Conservation (phyloP, 2,888 invertebrate species). For the Drosophila meridionalis region DNA sequence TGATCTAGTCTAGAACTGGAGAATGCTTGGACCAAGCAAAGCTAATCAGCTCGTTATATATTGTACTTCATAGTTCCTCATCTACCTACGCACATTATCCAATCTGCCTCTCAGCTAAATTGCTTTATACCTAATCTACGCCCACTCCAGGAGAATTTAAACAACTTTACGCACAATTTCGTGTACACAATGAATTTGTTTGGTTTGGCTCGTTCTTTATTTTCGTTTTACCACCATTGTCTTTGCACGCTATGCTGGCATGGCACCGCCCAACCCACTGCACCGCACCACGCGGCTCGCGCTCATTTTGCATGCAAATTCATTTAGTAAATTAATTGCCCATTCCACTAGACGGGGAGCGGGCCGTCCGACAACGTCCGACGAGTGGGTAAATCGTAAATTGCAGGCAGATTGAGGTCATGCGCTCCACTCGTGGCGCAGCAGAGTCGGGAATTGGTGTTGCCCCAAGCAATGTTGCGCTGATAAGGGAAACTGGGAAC, state of each 20-base stretch:
- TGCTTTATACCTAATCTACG: constrained; percentile 14
- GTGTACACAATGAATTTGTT: constrained; percentile 55
- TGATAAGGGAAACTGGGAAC: constrained; percentile 11
- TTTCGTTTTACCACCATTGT: constrained; percentile 21
- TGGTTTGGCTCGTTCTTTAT: constrained; percentile 20
- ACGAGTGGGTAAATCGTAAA: constrained; percentile 42
- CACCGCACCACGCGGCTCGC: not conserved
- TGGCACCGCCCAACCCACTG: not conserved
- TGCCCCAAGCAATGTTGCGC: constrained; percentile 13
- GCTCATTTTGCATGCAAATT: constrained; percentile 77
- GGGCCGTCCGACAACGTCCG: not conserved
- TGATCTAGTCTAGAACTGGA: too few species aligned
- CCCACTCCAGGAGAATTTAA: constrained; percentile 15
- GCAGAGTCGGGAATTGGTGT: constrained; percentile 32
- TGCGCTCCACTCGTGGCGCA: constrained; percentile 64
- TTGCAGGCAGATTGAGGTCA: constrained; percentile 73
- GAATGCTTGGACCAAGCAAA: not conserved
- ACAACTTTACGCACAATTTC: constrained; percentile 66
- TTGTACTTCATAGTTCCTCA: constrained; percentile 23
- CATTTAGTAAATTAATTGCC: constrained; percentile 79
- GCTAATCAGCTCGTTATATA: constrained; percentile 3
- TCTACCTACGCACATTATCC: constrained; percentile 21
- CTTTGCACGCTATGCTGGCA: constrained; percentile 19
- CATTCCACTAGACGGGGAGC: constrained; percentile 52
- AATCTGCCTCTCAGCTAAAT: not conserved